Percentiles rank a stretch among this genome's conserved stretches.
These are phyloP conservation scores for Suillia variegata DNA, from an alignment of 2,888 invertebrate genomes.

Conservation along the genomic window DNA sequence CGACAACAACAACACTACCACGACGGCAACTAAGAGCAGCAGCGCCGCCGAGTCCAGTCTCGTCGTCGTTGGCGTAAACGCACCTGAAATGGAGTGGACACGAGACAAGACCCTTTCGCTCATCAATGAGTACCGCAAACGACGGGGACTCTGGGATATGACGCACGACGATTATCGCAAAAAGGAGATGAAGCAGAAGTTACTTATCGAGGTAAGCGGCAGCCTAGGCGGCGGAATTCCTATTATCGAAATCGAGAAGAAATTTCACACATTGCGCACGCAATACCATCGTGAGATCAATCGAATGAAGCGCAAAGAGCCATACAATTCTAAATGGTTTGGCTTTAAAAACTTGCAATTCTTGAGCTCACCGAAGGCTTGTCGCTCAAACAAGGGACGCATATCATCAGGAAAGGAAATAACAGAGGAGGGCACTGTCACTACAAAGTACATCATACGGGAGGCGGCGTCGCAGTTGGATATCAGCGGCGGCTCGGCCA, in stretches of 20 bases:
- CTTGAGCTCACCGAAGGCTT: constrained; percentile 65
- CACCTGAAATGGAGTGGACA: constrained; percentile 61
- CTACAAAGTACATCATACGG: constrained; percentile 49
- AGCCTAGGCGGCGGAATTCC: constrained; percentile 55
- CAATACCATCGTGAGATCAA: constrained; percentile 68
- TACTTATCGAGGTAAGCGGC: constrained; percentile 52
- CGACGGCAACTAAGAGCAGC: neutral
- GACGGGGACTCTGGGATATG: constrained; percentile 61
- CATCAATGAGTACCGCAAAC: constrained; percentile 57
- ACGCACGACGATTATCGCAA: constrained; percentile 61
- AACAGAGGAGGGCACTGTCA: constrained; percentile 44
- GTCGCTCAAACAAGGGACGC: constrained; percentile 54
- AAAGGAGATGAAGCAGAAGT: constrained; percentile 56
- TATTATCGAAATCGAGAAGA: constrained; percentile 65
- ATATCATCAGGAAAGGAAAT: constrained; percentile 49
- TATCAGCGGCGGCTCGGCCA: constrained; percentile 30
- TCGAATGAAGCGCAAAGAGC: constrained; percentile 65
- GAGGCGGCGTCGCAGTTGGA: constrained; percentile 41
- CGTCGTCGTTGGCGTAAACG: no score
- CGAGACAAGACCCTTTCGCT: constrained; percentile 57
- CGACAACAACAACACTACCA: neutral
- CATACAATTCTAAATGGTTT: constrained; percentile 65
- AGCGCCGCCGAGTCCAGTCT: neutral
- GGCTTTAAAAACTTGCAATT: constrained; percentile 68
- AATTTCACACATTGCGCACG: constrained; percentile 67